A percentile compares a stretch with the other conserved stretches of the same genome.
These are phyloP conservation scores for Pseudochirops cupreus DNA, from an alignment of 2,797 vertebrate species.

Conservation along the genomic window DNA sequence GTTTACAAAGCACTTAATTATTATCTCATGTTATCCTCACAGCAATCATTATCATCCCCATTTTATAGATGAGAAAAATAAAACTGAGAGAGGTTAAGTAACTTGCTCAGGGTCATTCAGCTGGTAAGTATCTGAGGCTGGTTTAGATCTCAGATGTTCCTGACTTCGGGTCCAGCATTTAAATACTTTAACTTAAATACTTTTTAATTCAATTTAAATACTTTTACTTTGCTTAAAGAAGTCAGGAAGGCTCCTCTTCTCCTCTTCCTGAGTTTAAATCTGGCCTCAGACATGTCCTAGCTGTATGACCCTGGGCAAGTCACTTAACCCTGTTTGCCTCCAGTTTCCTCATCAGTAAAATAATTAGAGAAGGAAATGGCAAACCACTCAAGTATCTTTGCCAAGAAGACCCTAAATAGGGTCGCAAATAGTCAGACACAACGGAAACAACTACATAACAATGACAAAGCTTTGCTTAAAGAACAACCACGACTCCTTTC, in stretches of 20 bases:
- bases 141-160: background rate
- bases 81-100: background rate
- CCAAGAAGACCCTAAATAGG: background rate
- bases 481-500: background rate
- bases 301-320: background rate
- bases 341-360: background rate
- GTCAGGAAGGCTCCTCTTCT: background rate
- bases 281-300: background rate
- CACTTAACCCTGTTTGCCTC: background rate
- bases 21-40: background rate
- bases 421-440: background rate
- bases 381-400: background rate
- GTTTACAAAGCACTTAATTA: background rate
- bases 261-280: background rate
- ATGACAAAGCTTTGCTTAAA: too few species aligned
- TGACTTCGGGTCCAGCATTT: background rate
- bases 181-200: too few species aligned
- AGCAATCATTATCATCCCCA: background rate
- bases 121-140: background rate
- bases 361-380: background rate
- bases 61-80: background rate
- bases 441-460: background rate
- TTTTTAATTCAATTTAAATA: background rate
- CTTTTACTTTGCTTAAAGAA: constrained; percentile 48
- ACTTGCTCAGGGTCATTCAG: background rate